Base-by-base conservation (phyloP, 2,797 vertebrate genomes). In the Leptoclinus maculatus region DNA sequence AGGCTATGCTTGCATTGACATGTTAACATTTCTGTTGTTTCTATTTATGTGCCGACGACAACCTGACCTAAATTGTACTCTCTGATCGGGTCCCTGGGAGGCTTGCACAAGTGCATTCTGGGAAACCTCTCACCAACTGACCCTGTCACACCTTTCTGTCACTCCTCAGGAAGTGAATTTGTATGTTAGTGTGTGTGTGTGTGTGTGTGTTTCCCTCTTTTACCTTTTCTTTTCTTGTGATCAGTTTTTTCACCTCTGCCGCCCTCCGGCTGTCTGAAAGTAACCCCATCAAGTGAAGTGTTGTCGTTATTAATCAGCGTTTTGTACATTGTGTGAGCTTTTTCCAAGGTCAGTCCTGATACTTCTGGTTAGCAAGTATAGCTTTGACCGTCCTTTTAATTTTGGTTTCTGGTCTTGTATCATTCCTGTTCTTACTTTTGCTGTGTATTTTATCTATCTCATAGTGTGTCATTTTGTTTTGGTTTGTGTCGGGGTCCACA, bases 11-110 rank as follows among this genome's bases (percentile, higher is more conserved):
- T 66, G 39, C 70, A 64, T n/a, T 66, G 71, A 78, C 7, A 14
- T 64, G 27, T 66, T 87, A 83, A 86, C 78, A 86, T 86, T 84
- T 83, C 51, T 83, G 64, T 87, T 84, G 71, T 85, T 83, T 87
- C 77, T 76, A 84, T 88, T 88, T 86, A 81, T 83, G 76, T 71
- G 53, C 58, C 71, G 80, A 85, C 58, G 43, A 88, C 84, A 84
- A 70, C 78, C 83, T 73, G 82, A 80, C 87, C 83, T 79, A 83
- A 78, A 85, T 89, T 82, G 58, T 25, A 54, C 62, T 70, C 78
- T 78, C 54, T 79, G 84, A 87, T 82, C 49, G 19, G 54, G 72
- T 85, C 64, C 84, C 83, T 71, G 39, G 4, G 81, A 79, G 85
- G 66, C 63, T 67, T 74, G 56, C 60, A 56, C 76, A 51, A 69